These are phyloP conservation scores for Streptopelia turtur DNA, from an alignment of 2,797 vertebrate species.

Conservation along the genomic window DNA sequence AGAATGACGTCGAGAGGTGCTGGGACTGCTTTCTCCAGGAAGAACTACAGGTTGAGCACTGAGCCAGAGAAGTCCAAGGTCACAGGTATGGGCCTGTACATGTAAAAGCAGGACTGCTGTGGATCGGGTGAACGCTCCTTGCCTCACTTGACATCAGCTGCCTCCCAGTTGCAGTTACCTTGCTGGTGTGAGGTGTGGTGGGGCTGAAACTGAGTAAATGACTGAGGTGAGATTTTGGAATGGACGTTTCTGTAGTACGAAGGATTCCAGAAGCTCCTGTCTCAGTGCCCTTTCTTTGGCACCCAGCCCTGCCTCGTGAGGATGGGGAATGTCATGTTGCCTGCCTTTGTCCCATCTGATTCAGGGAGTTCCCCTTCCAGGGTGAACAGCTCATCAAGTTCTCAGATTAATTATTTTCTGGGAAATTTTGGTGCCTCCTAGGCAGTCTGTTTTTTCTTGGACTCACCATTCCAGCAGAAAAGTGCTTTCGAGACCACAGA, in stretches of 20 bases:
- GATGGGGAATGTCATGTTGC: background rate
- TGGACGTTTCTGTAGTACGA: background rate
- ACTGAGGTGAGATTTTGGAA: background rate
- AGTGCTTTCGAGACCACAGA: background rate
- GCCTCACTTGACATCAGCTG: background rate
- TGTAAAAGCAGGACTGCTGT: background rate
- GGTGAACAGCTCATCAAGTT: background rate
- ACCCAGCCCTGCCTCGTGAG: background rate
- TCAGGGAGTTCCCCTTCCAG: background rate
- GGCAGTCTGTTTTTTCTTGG: background rate
- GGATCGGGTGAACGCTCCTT: rapidly evolving
- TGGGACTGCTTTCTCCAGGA: conserved; percentile 84
- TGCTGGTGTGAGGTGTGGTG: background rate
- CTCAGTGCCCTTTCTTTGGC: background rate
- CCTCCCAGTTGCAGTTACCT: background rate
- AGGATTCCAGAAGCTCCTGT: background rate
- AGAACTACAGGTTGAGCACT: conserved; percentile 88
- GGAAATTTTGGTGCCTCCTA: background rate
- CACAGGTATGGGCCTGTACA: conserved; percentile 80
- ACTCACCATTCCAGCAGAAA: background rate
- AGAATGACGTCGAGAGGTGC: conserved; percentile 91
- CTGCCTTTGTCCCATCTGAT: background rate
- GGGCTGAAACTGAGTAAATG: background rate
- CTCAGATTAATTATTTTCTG: background rate
- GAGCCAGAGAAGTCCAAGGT: conserved; percentile 88